A percentile compares a stretch with the other conserved stretches of the same genome.
Evolutionary conservation across 2,797 vertebrate species (phyloP).

Genomic region (Tragelaphus oryx): DNA sequence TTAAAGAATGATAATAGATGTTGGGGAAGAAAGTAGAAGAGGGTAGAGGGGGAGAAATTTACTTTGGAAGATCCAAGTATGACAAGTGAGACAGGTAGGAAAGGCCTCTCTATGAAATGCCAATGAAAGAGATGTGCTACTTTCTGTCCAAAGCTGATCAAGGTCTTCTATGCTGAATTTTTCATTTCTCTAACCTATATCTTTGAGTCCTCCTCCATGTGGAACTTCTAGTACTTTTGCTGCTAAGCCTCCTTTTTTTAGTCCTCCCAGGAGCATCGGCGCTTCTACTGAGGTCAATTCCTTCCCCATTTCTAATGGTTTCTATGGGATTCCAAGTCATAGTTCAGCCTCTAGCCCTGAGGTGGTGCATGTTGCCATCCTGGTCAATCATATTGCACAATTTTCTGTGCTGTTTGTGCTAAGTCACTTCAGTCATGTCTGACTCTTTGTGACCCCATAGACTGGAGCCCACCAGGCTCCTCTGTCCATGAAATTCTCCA

Average conservation of each 20-base stretch:
- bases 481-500: background rate
- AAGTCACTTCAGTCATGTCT: background rate
- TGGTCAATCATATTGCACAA: background rate
- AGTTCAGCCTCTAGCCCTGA: background rate
- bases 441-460: background rate
- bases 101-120: background rate
- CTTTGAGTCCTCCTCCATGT: background rate
- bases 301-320: background rate
- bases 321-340: background rate
- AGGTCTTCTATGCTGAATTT: background rate
- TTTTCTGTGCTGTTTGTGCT: background rate
- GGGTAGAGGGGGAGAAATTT: background rate
- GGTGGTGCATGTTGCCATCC: accelerated
- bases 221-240: background rate
- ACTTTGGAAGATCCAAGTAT: background rate
- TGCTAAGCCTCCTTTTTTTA: no score
- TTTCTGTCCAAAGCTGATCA: background rate
- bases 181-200: background rate
- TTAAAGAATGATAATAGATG: background rate
- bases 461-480: background rate
- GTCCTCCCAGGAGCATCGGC: background rate
- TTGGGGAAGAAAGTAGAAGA: background rate
- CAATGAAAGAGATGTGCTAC: accelerated
- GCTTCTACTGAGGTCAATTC: background rate
- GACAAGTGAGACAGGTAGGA: background rate